A percentile compares a stretch with the other conserved stretches of the same genome.
Evolutionary conservation across 2,113 vertebrate species (phyloP).

Genomic region (Philantomba maxwellii): DNA sequence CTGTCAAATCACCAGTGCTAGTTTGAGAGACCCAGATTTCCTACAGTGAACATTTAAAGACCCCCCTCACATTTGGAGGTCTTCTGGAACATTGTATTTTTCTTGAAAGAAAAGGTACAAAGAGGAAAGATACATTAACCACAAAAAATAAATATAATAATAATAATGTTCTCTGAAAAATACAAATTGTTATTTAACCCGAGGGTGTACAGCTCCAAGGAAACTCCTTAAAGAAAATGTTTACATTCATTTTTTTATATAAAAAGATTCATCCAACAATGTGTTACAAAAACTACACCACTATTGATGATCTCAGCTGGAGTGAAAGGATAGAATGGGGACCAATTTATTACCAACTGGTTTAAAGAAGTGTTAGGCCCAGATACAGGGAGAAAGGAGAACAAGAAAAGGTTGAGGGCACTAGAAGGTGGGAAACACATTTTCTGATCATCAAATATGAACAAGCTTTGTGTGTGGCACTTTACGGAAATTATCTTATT

Average conservation of each 20-base stretch:
- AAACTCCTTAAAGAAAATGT: conserved; percentile 67
- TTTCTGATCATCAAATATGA: conserved; percentile 53
- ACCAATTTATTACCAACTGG: conserved; percentile 69
- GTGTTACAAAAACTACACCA: conserved; percentile 53
- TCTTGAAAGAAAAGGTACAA: conserved; percentile 64
- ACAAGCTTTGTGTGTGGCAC: background rate
- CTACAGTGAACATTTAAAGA: conserved; percentile 56
- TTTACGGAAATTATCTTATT: conserved; percentile 24
- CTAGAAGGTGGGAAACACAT: conserved; percentile 7
- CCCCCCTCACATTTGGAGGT: conserved; percentile 45
- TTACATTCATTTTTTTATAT: conserved; percentile 68
- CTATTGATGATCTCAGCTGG: conserved; percentile 70
- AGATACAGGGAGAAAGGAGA: conserved; percentile 30
- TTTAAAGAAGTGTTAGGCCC: conserved; percentile 55
- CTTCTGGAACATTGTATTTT: conserved; percentile 62
- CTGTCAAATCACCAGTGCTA: conserved; percentile 30
- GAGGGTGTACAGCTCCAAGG: conserved; percentile 59
- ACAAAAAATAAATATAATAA: conserved; percentile 13
- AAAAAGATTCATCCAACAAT: conserved; percentile 67
- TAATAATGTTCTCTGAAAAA: conserved; percentile 55
- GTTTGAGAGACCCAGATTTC: conserved; percentile 66
- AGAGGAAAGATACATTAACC: conserved; percentile 59
- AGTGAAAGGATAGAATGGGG: conserved; percentile 58
- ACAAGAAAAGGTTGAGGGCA: background rate
- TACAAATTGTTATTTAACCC: conserved; percentile 67